These are phyloP conservation scores for Yponomeuta evonymella DNA, from an alignment of 2,888 invertebrate species.

Conservation along the genomic window DNA sequence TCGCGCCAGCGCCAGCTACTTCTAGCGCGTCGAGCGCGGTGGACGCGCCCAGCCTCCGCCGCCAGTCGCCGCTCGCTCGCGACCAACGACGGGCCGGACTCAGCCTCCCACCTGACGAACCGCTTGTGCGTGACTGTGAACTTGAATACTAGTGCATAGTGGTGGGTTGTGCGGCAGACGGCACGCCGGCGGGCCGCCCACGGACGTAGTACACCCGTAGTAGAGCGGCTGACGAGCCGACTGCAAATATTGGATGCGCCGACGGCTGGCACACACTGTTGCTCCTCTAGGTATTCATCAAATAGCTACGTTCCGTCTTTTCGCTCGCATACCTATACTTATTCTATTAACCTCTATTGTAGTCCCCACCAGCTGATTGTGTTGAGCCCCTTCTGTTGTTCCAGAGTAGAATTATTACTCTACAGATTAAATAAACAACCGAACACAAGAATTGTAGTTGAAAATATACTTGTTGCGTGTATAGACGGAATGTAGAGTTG, in stretches of 20 bases:
- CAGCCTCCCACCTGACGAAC: not conserved
- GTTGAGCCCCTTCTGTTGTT: not conserved
- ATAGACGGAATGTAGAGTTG: too few relatives aligned
- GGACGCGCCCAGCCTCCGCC: constrained; percentile 38
- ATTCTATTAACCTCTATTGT: not conserved
- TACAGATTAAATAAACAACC: too few relatives aligned
- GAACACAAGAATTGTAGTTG: too few relatives aligned
- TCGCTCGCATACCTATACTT: not conserved
- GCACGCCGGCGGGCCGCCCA: constrained; percentile 57
- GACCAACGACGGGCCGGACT: constrained; percentile 25
- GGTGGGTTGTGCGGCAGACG: constrained; percentile 33
- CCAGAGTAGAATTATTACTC: too few relatives aligned
- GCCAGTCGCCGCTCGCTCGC: constrained; percentile 38
- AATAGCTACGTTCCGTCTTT: not conserved
- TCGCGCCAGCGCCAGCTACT: constrained; percentile 24
- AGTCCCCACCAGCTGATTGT: not conserved
- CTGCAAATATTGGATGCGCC: constrained; percentile 24
- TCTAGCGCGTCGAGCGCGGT: constrained; percentile 63
- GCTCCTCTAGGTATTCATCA: constrained; percentile 8
- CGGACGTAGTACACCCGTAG: constrained; percentile 59
- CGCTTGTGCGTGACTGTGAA: constrained; percentile 29
- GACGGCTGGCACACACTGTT: constrained; percentile 9
- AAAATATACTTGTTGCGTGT: too few relatives aligned
- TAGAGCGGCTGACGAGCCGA: constrained; percentile 44
- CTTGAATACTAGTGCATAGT: constrained; percentile 28